Base-by-base conservation (phyloP, 2,113 vertebrate species). In the Poicephalus gulielmi region DNA sequence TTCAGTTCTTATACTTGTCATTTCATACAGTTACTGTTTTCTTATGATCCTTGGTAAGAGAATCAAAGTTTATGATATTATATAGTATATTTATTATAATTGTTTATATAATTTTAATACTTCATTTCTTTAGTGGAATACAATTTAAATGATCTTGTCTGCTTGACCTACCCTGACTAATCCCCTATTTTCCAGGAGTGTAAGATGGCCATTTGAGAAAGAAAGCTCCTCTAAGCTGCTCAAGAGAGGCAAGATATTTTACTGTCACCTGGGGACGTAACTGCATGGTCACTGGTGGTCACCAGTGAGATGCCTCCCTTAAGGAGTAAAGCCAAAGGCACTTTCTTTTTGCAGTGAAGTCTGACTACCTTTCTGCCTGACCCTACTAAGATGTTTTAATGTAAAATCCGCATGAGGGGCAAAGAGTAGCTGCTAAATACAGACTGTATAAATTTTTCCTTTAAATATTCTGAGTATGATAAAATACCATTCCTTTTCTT, bases 301-400 rank as follows among this genome's bases (percentile, higher is more conserved):
- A 91, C 92, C 96, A 94, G n/a, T 47, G 39, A 92, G 79, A 96
- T 86, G 96, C 92, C 87, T 97, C 90, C 91, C 94, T 96, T 78
- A 97, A 88, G n/a, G 70, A 93, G 13, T 25, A 82, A 94, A 97
- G 80, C 70, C 90, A 95, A 84, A 95, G 94, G 50, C 10, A 8
- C 59, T 91, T 87, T 71, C 31, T 44, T 82, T 83, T 66, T 81
- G 62, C 73, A 82, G 47, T 57, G 70, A 77, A 76, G 73, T 83
- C 71, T 75, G 37, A 66, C 33, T 89, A 6, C 15, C 19, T 15
- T 73, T 47, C 23, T 66, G 31, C 39, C 53, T 91, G 17, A 60
- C 44, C 78, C 24, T 62, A 35, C 63, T 39, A 52, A 44, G 68
- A 31, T 6, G 27, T 53, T 82, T 73, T 33, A 69, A 24, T 78